Conservation (phyloP, 2,797 vertebrate genomes). For the Lepilemur ruficaudatus region DNA sequence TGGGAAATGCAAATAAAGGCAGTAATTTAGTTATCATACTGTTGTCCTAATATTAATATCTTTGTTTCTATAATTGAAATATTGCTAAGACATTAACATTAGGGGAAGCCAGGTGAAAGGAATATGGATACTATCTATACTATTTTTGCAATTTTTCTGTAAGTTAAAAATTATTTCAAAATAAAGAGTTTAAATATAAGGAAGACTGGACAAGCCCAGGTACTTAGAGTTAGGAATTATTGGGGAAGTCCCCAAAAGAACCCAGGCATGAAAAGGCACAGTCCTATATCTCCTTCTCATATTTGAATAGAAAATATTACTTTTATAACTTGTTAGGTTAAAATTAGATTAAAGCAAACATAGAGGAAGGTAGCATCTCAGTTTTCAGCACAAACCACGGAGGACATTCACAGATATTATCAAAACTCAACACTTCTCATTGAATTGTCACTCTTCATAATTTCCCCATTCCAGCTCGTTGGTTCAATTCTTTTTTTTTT, state of each 20-base stretch:
- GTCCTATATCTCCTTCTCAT: neutral
- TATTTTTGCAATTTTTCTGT: neutral
- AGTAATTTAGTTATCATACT: neutral
- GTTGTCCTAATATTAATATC: neutral
- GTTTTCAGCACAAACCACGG: conserved; percentile 16
- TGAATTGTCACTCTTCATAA: neutral
- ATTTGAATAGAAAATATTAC: conserved; percentile 13
- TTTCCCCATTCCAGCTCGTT: neutral
- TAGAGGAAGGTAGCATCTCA: neutral
- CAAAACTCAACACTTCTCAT: conserved; percentile 32
- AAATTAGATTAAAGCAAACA: conserved; percentile 35
- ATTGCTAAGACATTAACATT: neutral
- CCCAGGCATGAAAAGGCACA: neutral
- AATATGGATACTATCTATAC: neutral
- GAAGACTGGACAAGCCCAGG: neutral
- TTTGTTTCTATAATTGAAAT: neutral
- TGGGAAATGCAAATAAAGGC: neutral
- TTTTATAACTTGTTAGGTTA: neutral
- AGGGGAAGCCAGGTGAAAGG: neutral
- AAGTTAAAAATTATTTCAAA: conserved; percentile 47
- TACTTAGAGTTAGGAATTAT: neutral
- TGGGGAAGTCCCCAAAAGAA: neutral
- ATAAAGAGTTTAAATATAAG: neutral
- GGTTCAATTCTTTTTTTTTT: neutral
- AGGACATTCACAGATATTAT: neutral